phyloP scores from a whole-genome alignment of 1,140 invertebrate genomes.

The Eubasilissa regina region DNA sequence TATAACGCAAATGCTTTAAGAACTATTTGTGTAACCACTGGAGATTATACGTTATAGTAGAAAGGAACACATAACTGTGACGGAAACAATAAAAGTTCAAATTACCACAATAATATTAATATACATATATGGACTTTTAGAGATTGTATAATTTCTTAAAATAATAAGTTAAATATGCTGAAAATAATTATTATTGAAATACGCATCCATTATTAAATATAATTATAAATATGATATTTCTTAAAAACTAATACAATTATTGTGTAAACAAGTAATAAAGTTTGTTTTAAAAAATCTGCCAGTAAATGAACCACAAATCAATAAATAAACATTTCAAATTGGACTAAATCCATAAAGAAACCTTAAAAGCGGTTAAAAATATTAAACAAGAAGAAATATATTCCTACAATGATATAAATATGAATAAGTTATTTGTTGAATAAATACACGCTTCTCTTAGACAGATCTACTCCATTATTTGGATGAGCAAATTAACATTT shows the following conservation, averaged over 20 bases:
- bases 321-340: slow-evolving; percentile 25
- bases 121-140: not conserved
- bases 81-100: not conserved
- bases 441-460: not conserved
- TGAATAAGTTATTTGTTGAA: not conserved
- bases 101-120: not conserved
- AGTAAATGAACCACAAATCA: not conserved
- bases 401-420: not conserved
- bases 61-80: not conserved
- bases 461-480: not conserved
- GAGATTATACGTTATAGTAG: not conserved
- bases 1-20: no score
- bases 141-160: slow-evolving; percentile 1
- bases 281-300: slow-evolving; percentile 4
- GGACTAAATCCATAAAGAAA: not conserved
- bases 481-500: not conserved
- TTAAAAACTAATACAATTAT: slow-evolving; percentile 19
- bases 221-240: slow-evolving; percentile 15
- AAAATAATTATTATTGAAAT: slow-evolving; percentile 3
- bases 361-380: slow-evolving; percentile 12
- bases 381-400: not conserved
- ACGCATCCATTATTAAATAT: slow-evolving; percentile 12
- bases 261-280: not conserved
- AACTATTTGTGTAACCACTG: not conserved
- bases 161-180: not conserved